These are phyloP conservation scores for Myotis myotis DNA, from an alignment of 2,797 vertebrate species.

Conservation along the genomic window DNA sequence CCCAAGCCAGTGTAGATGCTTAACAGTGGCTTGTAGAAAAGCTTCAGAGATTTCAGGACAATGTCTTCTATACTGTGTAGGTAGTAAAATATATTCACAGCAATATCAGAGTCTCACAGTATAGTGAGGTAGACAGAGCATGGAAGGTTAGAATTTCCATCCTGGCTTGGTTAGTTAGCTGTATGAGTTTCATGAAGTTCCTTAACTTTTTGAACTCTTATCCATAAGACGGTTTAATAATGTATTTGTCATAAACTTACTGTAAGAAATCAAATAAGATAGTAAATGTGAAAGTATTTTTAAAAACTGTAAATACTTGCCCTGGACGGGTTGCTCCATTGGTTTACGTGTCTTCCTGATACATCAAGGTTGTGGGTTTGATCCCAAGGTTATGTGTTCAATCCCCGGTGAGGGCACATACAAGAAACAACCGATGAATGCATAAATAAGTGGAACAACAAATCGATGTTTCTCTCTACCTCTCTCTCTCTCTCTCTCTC, in stretches of 20 bases:
- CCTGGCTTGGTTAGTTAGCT: background rate
- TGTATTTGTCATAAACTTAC: slow-evolving; percentile 1
- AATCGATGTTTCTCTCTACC: background rate
- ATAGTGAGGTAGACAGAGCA: background rate
- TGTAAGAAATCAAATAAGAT: slow-evolving; percentile 34
- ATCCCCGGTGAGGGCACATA: background rate
- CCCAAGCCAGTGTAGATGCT: background rate
- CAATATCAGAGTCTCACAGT: background rate
- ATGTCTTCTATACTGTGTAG: background rate
- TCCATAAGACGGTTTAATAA: background rate
- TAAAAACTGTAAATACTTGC: background rate
- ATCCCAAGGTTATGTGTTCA: background rate
- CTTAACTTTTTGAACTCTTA: background rate
- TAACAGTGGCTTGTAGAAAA: background rate
- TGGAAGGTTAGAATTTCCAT: background rate
- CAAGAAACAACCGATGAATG: background rate
- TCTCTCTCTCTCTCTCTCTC: no score
- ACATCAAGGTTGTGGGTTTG: background rate
- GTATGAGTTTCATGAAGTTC: background rate
- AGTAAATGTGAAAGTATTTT: background rate
- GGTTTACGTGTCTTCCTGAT: background rate
- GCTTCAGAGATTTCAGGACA: background rate
- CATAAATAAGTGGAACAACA: background rate
- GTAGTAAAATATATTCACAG: background rate
- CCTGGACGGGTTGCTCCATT: background rate